Percentiles rank a stretch among this genome's conserved stretches.
These are phyloP conservation scores for Grallaria varia DNA, from an alignment of 2,113 vertebrate species.

Conservation along the genomic window DNA sequence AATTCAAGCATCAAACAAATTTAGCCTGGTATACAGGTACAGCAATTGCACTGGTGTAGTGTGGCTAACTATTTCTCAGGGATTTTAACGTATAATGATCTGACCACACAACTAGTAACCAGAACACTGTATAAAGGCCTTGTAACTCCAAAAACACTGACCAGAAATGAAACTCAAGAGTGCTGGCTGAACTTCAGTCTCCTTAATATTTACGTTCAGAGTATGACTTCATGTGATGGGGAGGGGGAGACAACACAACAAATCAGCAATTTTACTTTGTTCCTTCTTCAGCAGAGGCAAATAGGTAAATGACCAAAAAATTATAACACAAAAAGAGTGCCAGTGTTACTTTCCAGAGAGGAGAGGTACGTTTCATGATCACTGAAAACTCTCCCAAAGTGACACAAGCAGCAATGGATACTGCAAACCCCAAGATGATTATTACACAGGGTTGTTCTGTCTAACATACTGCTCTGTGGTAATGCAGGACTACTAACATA, in stretches of 20 bases:
- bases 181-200: neutral
- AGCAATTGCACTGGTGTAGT: neutral
- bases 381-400: neutral
- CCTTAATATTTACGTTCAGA: neutral
- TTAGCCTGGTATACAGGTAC: neutral
- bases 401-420: neutral
- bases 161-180: neutral
- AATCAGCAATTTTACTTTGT: neutral
- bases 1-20: neutral
- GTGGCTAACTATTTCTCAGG: neutral
- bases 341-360: neutral
- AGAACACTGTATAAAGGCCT: neutral
- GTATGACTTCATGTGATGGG: rapidly evolving
- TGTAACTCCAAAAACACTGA: neutral
- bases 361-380: neutral
- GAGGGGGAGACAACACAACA: neutral
- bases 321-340: rapidly evolving
- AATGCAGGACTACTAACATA: neutral
- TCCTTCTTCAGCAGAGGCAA: neutral
- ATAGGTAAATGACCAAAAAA: rapidly evolving
- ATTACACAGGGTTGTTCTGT: neutral
- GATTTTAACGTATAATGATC: no score
- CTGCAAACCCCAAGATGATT: neutral
- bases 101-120: neutral
- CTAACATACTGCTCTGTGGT: neutral